Base-by-base conservation (phyloP, 2,797 vertebrate species). In the Macrochelys suwanniensis region DNA sequence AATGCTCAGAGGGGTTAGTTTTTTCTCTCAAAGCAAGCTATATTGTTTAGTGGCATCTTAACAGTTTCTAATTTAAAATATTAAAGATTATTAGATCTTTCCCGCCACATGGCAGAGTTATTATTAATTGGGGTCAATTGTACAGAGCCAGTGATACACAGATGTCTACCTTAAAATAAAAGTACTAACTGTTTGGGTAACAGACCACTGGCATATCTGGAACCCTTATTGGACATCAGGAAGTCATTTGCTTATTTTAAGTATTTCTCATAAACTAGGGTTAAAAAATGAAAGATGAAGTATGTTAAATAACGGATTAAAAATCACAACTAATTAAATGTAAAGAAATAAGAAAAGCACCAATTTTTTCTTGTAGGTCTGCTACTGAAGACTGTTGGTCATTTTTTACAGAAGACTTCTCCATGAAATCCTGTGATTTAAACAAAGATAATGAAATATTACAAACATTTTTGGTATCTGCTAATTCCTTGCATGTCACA, bases 361-460 rank as follows among this genome's bases (percentile, higher is more conserved):
- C 99, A 92, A 99, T 98, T 98, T 99, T 99, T 89, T 98, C 97
- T 93, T 98, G 98, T 91, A 98, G 97, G 17, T 99, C 98, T 95
- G 96, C 97, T 92, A 97, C 57, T 84, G 82, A 98, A 95, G 95
- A 88, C 54, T 97, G 94, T 42, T 98, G 94, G 89, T 98, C 95
- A 81, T 87, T 96, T 96, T 99, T 98, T 96, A 98, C 95, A 65
- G 98, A 96, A 47, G 98, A 89, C 84, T 98, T 97, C 89, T 97
- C 93, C 94, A 98, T 92, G 95, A 98, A 98, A 90, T 98, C 98
- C 99, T 99, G 96, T 92, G 96, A 98, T 79, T 94, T 96, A 96
- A 94, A 13, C 97, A 76, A 97, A 68, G 91, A 68, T 89, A 1
- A 94, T 74, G 19, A 90, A 96, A n/a, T 33, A 94, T 96, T 97